Base-by-base conservation (phyloP, 2,797 vertebrate species). In the Characodon lateralis region DNA sequence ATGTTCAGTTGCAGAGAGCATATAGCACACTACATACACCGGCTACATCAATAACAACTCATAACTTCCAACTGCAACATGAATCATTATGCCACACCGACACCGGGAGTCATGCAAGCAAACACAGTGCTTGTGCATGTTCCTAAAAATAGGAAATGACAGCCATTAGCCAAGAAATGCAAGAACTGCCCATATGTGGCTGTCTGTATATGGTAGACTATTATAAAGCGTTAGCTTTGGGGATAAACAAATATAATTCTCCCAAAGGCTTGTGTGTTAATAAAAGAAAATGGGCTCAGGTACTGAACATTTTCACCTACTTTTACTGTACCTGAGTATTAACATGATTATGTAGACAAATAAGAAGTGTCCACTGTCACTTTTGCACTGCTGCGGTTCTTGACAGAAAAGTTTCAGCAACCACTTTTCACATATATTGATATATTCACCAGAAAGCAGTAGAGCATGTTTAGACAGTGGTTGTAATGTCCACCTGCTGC, bases 1-100 rank as follows among this genome's bases (percentile, higher is more conserved):
- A 73, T 53, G 74, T 82, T 80, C 84, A 83, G 85, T 85, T 80
- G 84, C 87, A 76, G 73, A 72, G 84, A 91, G 82, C 77, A 77
- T 78, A 89, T 80, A 87, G 88, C 73, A 61, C 78, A 39, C 88
- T 73, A 79, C 83, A 82, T 83, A 72, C 35, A 80, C 58, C 46
- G 59, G 79, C 80, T 72, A 72, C 90, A 89, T 93, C 87, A 90
- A 92, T 93, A 92, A 92, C 87, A 88, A 83, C 88, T 88, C 90
- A 83, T 82, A 91, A 85, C 83, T 79, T 77, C 68, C 85, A 77
- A 81, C 71, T 46, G 55, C 72, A 77, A 65, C 82, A 88, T 93
- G 88, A 82, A 91, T 89, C 76, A 89, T 78, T 76, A 63, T 70
- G 78, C 74, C 82, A 80, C 41, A 78, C 74, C 66, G 72, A 73